A percentile compares a stretch with the other conserved stretches of the same genome.
Conservation (phyloP, 2,113 vertebrate genomes). For the Terrapene triunguis region DNA sequence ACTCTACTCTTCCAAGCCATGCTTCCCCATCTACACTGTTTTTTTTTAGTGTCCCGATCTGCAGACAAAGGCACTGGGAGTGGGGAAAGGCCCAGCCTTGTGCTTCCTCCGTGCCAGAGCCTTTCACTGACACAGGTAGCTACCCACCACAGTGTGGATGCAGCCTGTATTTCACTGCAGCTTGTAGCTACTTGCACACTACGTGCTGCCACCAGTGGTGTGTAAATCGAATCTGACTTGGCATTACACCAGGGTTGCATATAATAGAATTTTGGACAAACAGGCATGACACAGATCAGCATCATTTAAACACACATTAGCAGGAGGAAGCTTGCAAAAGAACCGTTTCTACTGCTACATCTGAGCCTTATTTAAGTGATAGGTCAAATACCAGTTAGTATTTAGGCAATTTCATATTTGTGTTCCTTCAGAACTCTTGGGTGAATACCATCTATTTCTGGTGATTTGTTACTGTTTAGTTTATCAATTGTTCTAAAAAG, state of each 20-base stretch:
- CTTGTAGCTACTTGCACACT: too few species aligned
- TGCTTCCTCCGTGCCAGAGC: too few species aligned
- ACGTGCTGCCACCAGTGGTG: too few species aligned
- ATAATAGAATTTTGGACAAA: background rate
- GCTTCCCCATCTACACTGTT: background rate
- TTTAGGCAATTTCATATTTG: too few species aligned
- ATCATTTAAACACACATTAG: background rate
- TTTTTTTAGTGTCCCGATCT: background rate
- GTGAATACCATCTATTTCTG: too few species aligned
- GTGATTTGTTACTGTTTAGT: too few species aligned
- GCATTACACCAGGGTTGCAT: background rate
- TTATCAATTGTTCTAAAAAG: too few species aligned
- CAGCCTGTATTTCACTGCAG: too few species aligned
- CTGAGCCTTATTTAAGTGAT: background rate
- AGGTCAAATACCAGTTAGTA: too few species aligned
- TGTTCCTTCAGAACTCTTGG: too few species aligned
- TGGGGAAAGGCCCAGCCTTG: background rate
- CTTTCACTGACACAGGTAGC: too few species aligned
- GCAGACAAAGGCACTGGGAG: background rate
- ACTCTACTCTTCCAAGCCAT: background rate
- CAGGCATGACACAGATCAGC: background rate
- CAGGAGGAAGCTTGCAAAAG: accelerated
- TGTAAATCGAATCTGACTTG: background rate
- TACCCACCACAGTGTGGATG: too few species aligned
- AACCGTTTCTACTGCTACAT: background rate